Percentiles rank a stretch among this genome's conserved stretches.
These are phyloP conservation scores for Anniella stebbinsi DNA, from an alignment of 2,797 vertebrate genomes.

Conservation along the genomic window DNA sequence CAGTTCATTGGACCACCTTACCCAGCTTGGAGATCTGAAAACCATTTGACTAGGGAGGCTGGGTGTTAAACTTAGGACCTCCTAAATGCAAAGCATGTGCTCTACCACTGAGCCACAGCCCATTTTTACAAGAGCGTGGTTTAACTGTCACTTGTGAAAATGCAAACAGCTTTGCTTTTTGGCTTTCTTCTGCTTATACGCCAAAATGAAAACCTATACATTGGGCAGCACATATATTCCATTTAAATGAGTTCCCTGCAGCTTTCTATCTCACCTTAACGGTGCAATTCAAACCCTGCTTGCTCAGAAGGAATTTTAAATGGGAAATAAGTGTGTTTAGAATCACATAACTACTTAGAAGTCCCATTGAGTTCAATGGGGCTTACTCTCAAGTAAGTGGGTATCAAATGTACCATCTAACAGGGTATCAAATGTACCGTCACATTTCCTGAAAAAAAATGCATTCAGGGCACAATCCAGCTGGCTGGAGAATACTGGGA, in stretches of 20 bases:
- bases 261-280: background rate
- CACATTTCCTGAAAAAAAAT: background rate
- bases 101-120: background rate
- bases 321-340: background rate
- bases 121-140: background rate
- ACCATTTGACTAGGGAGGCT: background rate
- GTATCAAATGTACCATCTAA: background rate
- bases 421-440: background rate
- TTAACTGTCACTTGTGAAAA: background rate
- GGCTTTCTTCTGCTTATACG: background rate
- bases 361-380: background rate
- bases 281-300: background rate
- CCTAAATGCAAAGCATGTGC: background rate
- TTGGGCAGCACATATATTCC: no score
- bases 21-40: background rate
- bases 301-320: background rate
- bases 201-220: background rate
- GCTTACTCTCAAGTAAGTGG: background rate
- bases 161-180: background rate
- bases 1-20: background rate
- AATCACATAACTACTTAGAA: background rate
- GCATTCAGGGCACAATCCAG: background rate
- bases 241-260: background rate
- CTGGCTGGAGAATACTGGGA: no score
- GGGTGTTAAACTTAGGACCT: background rate